phyloP scores from a whole-genome alignment of 2,888 invertebrate species.

The Phragmatobia fuliginosa region DNA sequence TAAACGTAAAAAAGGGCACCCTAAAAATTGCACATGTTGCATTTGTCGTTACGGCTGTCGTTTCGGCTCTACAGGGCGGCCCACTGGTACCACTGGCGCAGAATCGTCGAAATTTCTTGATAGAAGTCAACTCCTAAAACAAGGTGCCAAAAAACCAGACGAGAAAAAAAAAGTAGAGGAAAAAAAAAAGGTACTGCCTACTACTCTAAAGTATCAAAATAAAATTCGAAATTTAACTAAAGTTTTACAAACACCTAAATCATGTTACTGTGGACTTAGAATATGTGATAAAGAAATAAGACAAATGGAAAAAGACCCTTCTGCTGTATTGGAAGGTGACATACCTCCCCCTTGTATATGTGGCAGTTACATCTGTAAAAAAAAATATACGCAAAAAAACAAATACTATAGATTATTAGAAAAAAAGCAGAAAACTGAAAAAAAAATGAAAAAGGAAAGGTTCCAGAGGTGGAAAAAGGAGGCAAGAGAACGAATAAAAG shows the following conservation, averaged over 20 bases:
- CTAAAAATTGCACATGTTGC: conserved; percentile 14
- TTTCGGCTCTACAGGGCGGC: neutral
- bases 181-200: neutral
- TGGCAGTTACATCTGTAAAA: conserved; percentile 29
- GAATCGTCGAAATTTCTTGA: neutral
- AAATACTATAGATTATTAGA: neutral
- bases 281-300: conserved; percentile 24
- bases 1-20: conserved; percentile 3
- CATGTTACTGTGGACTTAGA: conserved; percentile 24
- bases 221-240: too few species aligned
- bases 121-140: neutral
- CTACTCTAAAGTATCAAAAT: neutral
- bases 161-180: neutral
- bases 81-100: neutral
- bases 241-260: neutral
- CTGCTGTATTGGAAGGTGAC: neutral
- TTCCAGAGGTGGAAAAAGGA: conserved; percentile 7
- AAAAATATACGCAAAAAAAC: conserved; percentile 7
- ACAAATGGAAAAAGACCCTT: conserved; percentile 6
- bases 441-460: neutral
- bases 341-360: conserved; percentile 30
- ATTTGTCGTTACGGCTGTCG: conserved; percentile 8
- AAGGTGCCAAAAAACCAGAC: neutral
- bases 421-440: neutral
- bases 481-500: conserved; percentile 4